Percentiles rank a stretch among this genome's conserved stretches.
phyloP scores from a whole-genome alignment of 2,888 invertebrate genomes.

The Drymonia ruficornis region DNA sequence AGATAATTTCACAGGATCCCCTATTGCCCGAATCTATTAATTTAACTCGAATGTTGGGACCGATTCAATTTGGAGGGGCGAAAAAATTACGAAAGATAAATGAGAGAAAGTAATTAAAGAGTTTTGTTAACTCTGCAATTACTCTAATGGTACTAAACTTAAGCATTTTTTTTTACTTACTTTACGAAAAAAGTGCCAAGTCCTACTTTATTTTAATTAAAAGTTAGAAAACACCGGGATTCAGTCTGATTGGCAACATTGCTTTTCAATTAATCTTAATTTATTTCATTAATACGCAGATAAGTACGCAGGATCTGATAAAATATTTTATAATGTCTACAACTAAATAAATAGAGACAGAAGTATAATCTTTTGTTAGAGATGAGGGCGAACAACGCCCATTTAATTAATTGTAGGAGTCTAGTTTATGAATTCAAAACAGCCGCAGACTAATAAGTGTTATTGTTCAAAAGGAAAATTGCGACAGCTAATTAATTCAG shows the following conservation, averaged over 20 bases:
- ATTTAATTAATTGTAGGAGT: not conserved
- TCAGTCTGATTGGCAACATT: too few relatives aligned
- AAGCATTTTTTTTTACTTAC: not conserved
- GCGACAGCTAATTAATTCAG: not conserved
- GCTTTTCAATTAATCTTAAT: too few relatives aligned
- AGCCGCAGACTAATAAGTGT: constrained; percentile 1
- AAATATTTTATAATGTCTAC: too few relatives aligned
- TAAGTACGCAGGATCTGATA: too few relatives aligned
- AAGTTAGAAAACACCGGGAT: too few relatives aligned
- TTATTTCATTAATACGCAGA: too few relatives aligned
- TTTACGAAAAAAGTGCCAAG: too few relatives aligned
- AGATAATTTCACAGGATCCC: constrained; percentile 55
- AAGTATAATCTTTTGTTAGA: not conserved
- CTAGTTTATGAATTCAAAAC: not conserved
- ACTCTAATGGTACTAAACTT: not conserved
- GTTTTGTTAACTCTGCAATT: not conserved
- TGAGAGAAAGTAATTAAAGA: constrained; percentile 29
- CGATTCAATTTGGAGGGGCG: constrained; percentile 29
- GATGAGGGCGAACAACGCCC: not conserved
- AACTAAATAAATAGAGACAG: too few relatives aligned
- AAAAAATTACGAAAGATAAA: constrained; percentile 22
- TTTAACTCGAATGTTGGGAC: constrained; percentile 37
- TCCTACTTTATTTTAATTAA: too few relatives aligned
- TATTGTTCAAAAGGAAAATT: not conserved
- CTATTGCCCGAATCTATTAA: constrained; percentile 40